phyloP scores from a whole-genome alignment of 2,113 vertebrate genomes.

The Phalacrocorax carbo region DNA sequence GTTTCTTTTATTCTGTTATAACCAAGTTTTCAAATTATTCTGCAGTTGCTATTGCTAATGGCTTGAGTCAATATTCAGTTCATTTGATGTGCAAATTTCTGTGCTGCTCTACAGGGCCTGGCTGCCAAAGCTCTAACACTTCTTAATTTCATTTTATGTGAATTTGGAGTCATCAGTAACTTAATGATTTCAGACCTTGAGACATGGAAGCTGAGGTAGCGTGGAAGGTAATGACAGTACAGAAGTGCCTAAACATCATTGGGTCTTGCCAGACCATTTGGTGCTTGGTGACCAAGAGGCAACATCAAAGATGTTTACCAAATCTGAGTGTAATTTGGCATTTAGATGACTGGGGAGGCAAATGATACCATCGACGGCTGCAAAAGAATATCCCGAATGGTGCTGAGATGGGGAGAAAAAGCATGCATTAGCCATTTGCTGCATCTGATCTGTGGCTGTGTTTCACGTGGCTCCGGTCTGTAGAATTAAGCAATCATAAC shows the following conservation, averaged over 20 bases:
- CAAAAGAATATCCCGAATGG: not conserved
- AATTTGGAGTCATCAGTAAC: not conserved
- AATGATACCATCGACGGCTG: not conserved
- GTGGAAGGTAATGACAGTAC: not conserved
- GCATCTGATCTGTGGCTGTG: not conserved
- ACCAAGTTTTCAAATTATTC: not conserved
- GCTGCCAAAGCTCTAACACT: constrained; percentile 10
- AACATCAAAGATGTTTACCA: not conserved
- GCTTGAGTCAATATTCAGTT: not conserved
- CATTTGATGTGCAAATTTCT: not conserved
- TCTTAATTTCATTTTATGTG: not conserved
- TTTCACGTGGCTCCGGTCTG: not conserved
- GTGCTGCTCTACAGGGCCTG: not conserved
- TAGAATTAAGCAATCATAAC: not conserved
- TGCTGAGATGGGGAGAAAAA: not conserved
- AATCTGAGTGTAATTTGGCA: not conserved
- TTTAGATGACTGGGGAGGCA: not conserved
- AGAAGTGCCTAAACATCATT: not conserved
- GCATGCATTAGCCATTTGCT: not conserved
- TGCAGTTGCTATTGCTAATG: not conserved
- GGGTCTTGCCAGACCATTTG: not conserved
- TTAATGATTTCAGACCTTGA: not conserved
- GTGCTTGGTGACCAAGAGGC: not conserved
- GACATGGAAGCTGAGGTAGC: not conserved
- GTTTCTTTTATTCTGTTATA: not conserved